Evolutionary conservation across 1,140 invertebrate genomes (phyloP), one percentile per base, ranked within the genome.

Genomic region (Grapholita molesta): DNA sequence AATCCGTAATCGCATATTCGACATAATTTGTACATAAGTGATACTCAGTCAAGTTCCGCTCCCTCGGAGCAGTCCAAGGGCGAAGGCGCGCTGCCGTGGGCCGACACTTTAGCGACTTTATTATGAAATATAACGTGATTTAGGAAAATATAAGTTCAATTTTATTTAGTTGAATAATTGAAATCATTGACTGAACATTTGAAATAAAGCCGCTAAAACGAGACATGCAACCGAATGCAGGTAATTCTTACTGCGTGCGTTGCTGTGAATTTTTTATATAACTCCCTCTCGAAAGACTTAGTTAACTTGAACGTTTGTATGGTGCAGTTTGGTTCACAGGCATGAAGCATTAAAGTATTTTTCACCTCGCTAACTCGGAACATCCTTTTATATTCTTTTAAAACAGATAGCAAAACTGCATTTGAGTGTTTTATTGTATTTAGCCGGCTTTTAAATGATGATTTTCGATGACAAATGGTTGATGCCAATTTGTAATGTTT

Each of bases 311-410:
- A 28, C n/a, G 74, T 80, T 80, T 83, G 83, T 88, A 85, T 79
- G 82, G 82, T 88, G 82, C 79, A 80, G 75, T 75, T 79, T 32
- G 76, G 79, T 85, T 82, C 79, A 82, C 69, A 70, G 76, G 75
- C 88, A 88, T 90, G 88, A 89, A 90, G 88, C 87, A 89, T 88
- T 73, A 89, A 90, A 90, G 88, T 90, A 89, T 90, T 85, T 79
- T n/a, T n/a, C n/a, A n/a, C n/a, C n/a, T n/a, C n/a, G n/a, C n/a
- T n/a, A n/a, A n/a, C n/a, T n/a, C n/a, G n/a, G n/a, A n/a, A n/a
- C n/a, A n/a, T n/a, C n/a, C n/a, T n/a, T n/a, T n/a, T n/a, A n/a
- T n/a, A n/a, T n/a, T n/a, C n/a, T n/a, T n/a, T n/a, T n/a, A n/a
- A n/a, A n/a, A n/a, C n/a, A n/a, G n/a, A n/a, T n/a, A n/a, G n/a